Conservation (phyloP, 2,888 invertebrate genomes). For the Dioctria linearis region DNA sequence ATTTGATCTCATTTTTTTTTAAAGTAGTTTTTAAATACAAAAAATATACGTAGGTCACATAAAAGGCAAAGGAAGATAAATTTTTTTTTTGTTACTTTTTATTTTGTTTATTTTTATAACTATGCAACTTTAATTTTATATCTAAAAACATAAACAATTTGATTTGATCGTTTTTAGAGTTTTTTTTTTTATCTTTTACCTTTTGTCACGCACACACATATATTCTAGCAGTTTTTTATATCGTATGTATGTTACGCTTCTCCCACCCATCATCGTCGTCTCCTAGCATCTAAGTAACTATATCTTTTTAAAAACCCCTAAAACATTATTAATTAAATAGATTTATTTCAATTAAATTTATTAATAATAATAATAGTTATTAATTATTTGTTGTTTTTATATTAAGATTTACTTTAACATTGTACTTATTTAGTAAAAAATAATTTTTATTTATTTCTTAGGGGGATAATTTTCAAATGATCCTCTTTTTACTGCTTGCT, state of each 20-base stretch:
- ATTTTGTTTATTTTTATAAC: constrained; percentile 34
- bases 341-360: constrained; percentile 22
- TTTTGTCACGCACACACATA: constrained; percentile 8
- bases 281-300: neutral
- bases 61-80: constrained; percentile 45
- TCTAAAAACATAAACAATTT: constrained; percentile 27
- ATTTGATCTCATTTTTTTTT: constrained; percentile 28
- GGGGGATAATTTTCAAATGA: neutral
- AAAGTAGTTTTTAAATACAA: constrained; percentile 12
- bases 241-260: neutral
- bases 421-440: constrained; percentile 40
- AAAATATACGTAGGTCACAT: constrained; percentile 34
- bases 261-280: neutral
- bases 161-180: too few species aligned
- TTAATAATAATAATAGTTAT: too few species aligned
- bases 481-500: neutral
- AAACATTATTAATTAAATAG: constrained; percentile 5
- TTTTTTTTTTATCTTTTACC: neutral
- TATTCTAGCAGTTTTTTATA: constrained; percentile 8
- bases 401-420: constrained; percentile 40
- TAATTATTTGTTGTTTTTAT: neutral
- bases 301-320: constrained; percentile 18
- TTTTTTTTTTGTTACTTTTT: neutral
- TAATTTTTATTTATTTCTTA: neutral
- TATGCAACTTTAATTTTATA: constrained; percentile 35